Evolutionary conservation across 2,888 invertebrate genomes (phyloP), one percentile per base, ranked within the genome.

Genomic region (Pandemis corylana): DNA sequence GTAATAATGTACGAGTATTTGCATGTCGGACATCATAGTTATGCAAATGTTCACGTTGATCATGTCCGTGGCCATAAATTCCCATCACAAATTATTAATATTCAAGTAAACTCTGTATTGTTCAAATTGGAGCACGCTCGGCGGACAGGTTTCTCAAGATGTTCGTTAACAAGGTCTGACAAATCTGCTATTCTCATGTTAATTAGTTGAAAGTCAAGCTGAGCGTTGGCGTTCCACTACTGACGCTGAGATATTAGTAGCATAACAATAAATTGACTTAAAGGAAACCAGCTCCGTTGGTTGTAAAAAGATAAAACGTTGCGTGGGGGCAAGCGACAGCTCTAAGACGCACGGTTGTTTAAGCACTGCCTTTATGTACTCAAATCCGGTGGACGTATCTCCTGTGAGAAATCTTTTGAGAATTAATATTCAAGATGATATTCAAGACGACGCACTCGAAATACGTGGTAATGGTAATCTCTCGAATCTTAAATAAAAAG

Each of bases 181-280:
- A 63, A 68, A 77, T 75, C 66, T 77, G 72, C 83, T 84, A 88
- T 90, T 91, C 84, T 88, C 82, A 91, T 90, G 90, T 82, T 89
- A 89, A 91, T 92, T 87, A 89, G 83, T 89, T 84, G 88, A 90
- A 90, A 89, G 90, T 84, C 77, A 82, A 77, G 65, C 77, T 66
- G 78, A 79, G 88, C 88, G 90, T 91, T 88, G 89, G 90, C 86
- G 89, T 89, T 76, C 80, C 78, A 84, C 88, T 89, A 85, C 88
- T 82, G 86, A 84, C 83, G 82, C 83, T 82, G 80, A 85, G 85
- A 84, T 90, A 86, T 89, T 87, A 89, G 93, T 93, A 92, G 92
- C 92, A 85, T 87, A 85, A 91, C 90, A 89, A 93, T 92, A 93
- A 92, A 92, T 90, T 83, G 86, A 88, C 85, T 87, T 87, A 90